Conservation (phyloP, 2,113 vertebrate species). For the Galemys pyrenaicus region DNA sequence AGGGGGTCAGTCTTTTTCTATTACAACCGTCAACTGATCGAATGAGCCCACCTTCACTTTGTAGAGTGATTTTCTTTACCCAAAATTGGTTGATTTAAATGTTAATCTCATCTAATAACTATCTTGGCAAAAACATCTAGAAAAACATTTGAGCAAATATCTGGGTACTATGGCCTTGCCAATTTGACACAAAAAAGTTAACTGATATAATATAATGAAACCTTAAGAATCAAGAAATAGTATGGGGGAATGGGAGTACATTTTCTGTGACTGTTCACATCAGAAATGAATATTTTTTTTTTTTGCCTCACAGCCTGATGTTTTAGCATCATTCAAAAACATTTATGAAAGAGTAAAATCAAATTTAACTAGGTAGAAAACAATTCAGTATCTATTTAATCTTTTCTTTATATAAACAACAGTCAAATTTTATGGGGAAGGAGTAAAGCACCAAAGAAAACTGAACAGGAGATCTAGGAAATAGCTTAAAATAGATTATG, state of each 20-base stretch:
- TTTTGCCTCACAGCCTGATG: background rate
- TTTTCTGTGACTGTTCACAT: background rate
- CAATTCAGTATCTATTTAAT: background rate
- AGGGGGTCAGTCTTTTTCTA: background rate
- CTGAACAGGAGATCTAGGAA: background rate
- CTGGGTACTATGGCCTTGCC: background rate
- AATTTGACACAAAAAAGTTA: background rate
- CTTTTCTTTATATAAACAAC: background rate
- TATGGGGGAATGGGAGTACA: background rate
- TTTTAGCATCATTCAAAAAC: background rate
- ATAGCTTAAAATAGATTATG: background rate
- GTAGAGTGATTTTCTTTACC: background rate
- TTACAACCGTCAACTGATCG: background rate
- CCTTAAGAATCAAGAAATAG: background rate
- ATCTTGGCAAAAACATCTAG: background rate
- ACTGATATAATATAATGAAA: background rate
- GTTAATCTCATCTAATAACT: background rate
- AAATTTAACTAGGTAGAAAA: background rate
- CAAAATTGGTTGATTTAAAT: background rate
- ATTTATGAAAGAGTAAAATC: background rate
- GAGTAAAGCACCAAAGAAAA: background rate
- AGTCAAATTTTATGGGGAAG: background rate
- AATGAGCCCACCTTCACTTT: background rate
- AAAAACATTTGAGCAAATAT: background rate
- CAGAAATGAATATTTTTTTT: background rate